A percentile compares a stretch with the other conserved stretches of the same genome.
phyloP scores from a whole-genome alignment of 1,140 invertebrate species.

The Pseudobourletiella spinata region DNA sequence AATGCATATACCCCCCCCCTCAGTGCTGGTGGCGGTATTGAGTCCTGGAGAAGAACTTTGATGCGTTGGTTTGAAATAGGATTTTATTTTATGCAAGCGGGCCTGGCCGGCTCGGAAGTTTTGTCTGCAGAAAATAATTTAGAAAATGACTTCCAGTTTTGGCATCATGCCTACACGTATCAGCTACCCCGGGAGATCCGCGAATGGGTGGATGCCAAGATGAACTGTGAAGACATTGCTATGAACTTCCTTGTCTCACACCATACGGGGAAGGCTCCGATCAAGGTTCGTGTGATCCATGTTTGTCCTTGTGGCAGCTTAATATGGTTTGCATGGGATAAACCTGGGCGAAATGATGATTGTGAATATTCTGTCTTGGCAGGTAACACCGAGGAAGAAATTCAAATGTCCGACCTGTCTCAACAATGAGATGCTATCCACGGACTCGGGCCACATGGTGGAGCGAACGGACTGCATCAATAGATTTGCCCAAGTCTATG shows the following conservation, averaged over 20 bases:
- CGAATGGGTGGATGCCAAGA: constrained; percentile 77
- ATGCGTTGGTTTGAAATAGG: too few species aligned
- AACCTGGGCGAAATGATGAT: too few species aligned
- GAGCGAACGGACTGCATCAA: constrained; percentile 88
- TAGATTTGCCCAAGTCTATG: constrained; percentile 71
- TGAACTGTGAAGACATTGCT: constrained; percentile 92
- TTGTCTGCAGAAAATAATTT: too few species aligned
- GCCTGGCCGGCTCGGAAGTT: too few species aligned
- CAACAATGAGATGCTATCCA: constrained; percentile 88
- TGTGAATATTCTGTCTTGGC: constrained; percentile 36
- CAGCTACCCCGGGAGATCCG: constrained; percentile 68
- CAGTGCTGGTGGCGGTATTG: too few species aligned
- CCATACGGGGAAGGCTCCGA: constrained; percentile 82
- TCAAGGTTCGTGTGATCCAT: constrained; percentile 67
- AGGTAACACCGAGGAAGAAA: constrained; percentile 94
- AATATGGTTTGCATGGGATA: too few species aligned
- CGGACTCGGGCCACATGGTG: constrained; percentile 84
- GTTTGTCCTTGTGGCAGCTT: too few species aligned
- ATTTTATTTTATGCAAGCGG: too few species aligned
- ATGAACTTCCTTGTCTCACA: constrained; percentile 91
- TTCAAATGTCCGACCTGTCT: constrained; percentile 94
- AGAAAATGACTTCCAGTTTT: too few species aligned
- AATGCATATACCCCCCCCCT: too few species aligned
- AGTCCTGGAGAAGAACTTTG: too few species aligned
- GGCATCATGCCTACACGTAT: constrained; percentile 81